Evolutionary conservation across 2,888 invertebrate species (phyloP), one percentile per base, ranked within the genome.

Genomic region (Tineola bisselliella): DNA sequence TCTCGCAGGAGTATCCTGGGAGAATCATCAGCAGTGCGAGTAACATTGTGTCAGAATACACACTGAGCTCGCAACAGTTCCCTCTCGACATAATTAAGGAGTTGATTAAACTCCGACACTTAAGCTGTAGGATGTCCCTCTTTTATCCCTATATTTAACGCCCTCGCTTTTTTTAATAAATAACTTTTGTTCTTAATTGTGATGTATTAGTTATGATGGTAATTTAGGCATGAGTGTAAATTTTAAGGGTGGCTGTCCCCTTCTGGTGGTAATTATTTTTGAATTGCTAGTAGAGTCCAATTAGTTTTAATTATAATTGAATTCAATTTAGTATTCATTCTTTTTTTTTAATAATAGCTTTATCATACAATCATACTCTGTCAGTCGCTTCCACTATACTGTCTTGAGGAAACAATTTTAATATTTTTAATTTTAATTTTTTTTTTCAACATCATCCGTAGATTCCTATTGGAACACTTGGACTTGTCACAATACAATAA

Each of bases 101-200:
- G 84, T 84, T 84, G 81, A 84, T 79, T 87, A 84, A 84, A 76
- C 84, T 77, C 77, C 73, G 73, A 82, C 84, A 84, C 84, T 86
- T 78, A n/a, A 80, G 81, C 77, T 75, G 80, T 75, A 70, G 67
- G 70, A 71, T 59, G 61, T 44, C 44, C 58, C 65, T 69, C 71
- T 71, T 25, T 15, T 6, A 58, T 76, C 77, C 77, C 76, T 70
- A 67, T 67, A 58, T 3, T 44, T 33, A 18, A 44, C 60, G 44
- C 60, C 60, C 60, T 60, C 48, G n/a, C 30, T 44, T 60, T 17
- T 60, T 11, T 19, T 60, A 52, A 18, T 60, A 43, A 33, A 61
- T 43, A 19, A 19, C 15, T 61, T 54, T 18, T 38, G 12, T 18
- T 38, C 1, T 52, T 56, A 61, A 56, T 33, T 61, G 38, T 61